These are phyloP conservation scores for Drosophila hydei DNA, from an alignment of 1,140 invertebrate species.

Conservation along the genomic window DNA sequence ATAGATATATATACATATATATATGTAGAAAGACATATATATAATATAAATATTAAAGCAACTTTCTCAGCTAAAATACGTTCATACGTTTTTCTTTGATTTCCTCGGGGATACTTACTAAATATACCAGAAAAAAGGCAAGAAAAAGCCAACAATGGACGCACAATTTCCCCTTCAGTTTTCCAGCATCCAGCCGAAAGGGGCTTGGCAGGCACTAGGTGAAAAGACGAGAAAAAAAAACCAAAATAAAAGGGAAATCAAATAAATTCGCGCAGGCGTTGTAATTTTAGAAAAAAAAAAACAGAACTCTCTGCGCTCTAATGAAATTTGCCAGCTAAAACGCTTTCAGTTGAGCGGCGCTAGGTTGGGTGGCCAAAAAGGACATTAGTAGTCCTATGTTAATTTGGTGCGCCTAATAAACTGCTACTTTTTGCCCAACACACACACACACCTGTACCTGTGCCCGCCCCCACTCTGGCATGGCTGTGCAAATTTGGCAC, in stretches of 20 bases:
- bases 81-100: slow-evolving; percentile 71
- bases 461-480: not conserved
- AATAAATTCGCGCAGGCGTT: slow-evolving; percentile 78
- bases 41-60: slow-evolving; percentile 72
- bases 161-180: slow-evolving; percentile 46
- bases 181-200: slow-evolving; percentile 65
- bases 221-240: slow-evolving; percentile 1
- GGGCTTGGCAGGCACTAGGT: not conserved
- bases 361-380: slow-evolving; percentile 12
- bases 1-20: not conserved
- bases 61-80: slow-evolving; percentile 45
- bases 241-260: slow-evolving; percentile 35
- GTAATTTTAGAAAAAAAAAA: slow-evolving; percentile 47
- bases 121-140: slow-evolving; percentile 29
- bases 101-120: slow-evolving; percentile 60
- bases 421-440: slow-evolving; percentile 67
- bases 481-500: slow-evolving; percentile 82
- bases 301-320: not conserved
- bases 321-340: not conserved
- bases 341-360: not conserved
- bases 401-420: slow-evolving; percentile 82
- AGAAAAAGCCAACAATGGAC: slow-evolving; percentile 28
- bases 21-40: slow-evolving; percentile 19
- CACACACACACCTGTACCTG: slow-evolving; percentile 21
- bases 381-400: slow-evolving; percentile 76